Evolutionary conservation across 2,797 vertebrate genomes (phyloP).

Genomic region (Tapirus indicus): DNA sequence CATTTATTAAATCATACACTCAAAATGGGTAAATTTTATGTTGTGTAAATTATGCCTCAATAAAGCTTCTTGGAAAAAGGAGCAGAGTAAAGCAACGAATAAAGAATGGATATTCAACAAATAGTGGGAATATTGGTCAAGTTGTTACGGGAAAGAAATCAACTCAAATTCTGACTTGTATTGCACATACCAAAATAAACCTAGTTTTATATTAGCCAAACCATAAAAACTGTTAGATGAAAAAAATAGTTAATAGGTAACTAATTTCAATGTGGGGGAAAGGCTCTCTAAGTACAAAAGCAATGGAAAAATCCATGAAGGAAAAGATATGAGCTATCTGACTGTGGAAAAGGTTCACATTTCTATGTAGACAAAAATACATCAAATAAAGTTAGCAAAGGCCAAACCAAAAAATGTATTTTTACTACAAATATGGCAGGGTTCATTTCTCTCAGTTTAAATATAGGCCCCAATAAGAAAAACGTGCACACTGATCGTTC

Average conservation of each 20-base stretch:
- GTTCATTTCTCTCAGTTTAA: not conserved
- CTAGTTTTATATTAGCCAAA: not conserved
- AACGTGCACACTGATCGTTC: not conserved
- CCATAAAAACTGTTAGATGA: not conserved
- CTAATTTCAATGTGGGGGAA: not conserved
- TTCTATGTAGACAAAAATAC: not conserved
- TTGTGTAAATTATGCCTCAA: not conserved
- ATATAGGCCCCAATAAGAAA: not conserved
- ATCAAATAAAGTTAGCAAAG: not conserved
- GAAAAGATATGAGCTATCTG: not conserved
- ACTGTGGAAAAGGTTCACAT: not conserved
- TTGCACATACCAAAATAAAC: not conserved
- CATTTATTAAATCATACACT: not conserved
- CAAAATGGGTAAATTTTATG: not conserved
- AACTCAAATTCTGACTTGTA: not conserved
- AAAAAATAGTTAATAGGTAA: not conserved
- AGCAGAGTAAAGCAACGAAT: not conserved
- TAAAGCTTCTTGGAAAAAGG: not conserved
- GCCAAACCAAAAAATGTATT: not conserved
- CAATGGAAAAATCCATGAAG: not conserved
- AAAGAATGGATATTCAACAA: not conserved
- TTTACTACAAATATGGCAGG: not conserved
- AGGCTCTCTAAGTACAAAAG: not conserved
- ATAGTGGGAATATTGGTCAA: not conserved
- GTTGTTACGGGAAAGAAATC: not conserved